A percentile compares a stretch with the other conserved stretches of the same genome.
Conservation (phyloP, 2,113 vertebrate species). For the Acrocephalus kingi region DNA sequence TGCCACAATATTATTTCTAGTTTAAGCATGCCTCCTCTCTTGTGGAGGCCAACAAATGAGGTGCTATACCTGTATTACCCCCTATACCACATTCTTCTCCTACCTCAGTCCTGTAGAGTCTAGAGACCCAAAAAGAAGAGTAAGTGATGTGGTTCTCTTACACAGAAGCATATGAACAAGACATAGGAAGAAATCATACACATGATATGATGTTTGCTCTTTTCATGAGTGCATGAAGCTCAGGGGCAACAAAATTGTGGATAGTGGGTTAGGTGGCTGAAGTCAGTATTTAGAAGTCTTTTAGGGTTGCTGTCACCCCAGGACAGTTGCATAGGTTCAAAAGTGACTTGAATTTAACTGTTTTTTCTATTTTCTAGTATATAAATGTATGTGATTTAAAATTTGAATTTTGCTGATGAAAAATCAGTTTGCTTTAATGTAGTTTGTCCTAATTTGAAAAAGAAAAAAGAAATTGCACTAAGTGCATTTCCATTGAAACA, state of each 20-base stretch:
- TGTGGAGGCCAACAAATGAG: background rate
- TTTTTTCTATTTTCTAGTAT: background rate
- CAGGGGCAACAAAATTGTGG: background rate
- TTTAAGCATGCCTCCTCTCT: background rate
- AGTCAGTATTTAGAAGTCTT: background rate
- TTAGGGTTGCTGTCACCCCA: background rate
- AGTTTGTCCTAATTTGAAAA: background rate
- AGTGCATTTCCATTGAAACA: background rate
- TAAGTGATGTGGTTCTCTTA: background rate
- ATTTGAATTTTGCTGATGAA: background rate
- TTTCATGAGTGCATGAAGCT: background rate
- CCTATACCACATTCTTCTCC: background rate
- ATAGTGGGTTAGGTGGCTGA: background rate
- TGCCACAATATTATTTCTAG: background rate
- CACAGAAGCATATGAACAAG: background rate
- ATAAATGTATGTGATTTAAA: background rate
- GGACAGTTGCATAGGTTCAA: background rate
- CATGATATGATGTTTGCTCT: background rate
- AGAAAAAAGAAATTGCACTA: background rate
- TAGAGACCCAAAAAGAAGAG: background rate
- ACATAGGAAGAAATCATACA: background rate
- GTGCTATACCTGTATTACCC: background rate
- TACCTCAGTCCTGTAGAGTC: background rate
- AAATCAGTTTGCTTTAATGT: background rate
- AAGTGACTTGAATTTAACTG: background rate